Conservation (phyloP, 2,888 invertebrate species). For the Phengaris alcon region DNA sequence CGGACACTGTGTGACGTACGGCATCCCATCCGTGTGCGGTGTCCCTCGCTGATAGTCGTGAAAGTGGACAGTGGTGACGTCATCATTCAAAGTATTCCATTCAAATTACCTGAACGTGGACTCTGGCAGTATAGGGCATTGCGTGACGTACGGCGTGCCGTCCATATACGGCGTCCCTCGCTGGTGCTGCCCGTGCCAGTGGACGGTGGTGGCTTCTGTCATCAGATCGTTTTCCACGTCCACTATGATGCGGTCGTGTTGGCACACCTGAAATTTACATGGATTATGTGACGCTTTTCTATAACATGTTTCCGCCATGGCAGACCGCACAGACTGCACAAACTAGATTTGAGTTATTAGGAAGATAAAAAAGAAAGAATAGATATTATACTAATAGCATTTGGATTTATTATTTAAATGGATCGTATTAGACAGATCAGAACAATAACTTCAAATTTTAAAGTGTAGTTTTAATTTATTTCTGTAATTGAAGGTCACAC, state of each 20-base stretch:
- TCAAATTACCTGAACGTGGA: slow-evolving; percentile 80
- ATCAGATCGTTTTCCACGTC: slow-evolving; percentile 89
- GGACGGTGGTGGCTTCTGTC: slow-evolving; percentile 90
- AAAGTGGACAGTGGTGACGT: slow-evolving; percentile 93
- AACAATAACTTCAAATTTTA: too few relatives aligned
- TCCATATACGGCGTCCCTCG: slow-evolving; percentile 90
- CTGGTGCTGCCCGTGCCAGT: slow-evolving; percentile 96
- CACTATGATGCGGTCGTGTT: slow-evolving; percentile 89
- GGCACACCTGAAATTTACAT: slow-evolving; percentile 85
- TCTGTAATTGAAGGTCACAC: too few relatives aligned
- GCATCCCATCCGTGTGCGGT: slow-evolving; percentile 94
- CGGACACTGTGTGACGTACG: slow-evolving; percentile 84
- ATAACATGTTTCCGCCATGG: too few relatives aligned
- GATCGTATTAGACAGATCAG: too few relatives aligned
- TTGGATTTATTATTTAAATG: too few relatives aligned
- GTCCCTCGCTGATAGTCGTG: slow-evolving; percentile 90
- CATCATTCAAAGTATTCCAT: slow-evolving; percentile 60
- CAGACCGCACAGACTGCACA: too few relatives aligned
- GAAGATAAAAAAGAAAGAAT: too few relatives aligned
- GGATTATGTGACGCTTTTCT: not conserved
- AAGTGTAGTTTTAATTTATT: too few relatives aligned
- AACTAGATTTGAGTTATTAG: too few relatives aligned
- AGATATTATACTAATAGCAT: too few relatives aligned
- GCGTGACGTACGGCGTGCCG: slow-evolving; percentile 91
- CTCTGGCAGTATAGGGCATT: slow-evolving; percentile 89